Evolutionary conservation across 1,140 invertebrate species (phyloP), one percentile per base, ranked within the genome.

Genomic region (Zelostemma sp.): DNA sequence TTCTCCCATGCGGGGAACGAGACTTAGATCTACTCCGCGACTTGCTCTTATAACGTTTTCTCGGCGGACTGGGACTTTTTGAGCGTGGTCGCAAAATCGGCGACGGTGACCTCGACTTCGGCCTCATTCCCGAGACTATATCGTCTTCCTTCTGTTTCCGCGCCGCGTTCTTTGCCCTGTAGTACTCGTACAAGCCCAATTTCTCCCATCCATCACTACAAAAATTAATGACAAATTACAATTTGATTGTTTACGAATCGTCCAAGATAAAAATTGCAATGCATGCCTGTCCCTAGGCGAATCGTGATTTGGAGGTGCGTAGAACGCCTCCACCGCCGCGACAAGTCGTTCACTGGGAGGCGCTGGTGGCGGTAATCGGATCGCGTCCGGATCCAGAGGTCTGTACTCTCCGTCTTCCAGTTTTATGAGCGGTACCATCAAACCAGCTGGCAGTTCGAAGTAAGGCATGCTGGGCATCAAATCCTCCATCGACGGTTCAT

Each of bases 191-290:
- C 15, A 99, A 86, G 58, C 95, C 96, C 75, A 98, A 86, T 84
- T 97, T 97, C 81, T 99, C 97, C 97, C 97, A 99, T 35, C 97
- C 97, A 80, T 99, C 97, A 86, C 95, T 97, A 77, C 60, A 87
- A 88, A n/a, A 28, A 28, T 28, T 28, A 28, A 28, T 16, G 17
- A 47, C 40, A 6, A 50, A 47, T 43, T 6, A 2, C 15, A 46
- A 18, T 12, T 51, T n/a, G 40, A 40, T 19, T 2, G 17, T 47
- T 8, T 19, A 0, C 8, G 6, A 15, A n/a, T 28, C 41, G 35
- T 17, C 31, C n/a, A 9, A 21, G 5, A 15, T 46, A 17, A 25
- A 50, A 25, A 28, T 28, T 28, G 25, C 6, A 17, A 16, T 14
- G 80, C 86, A 87, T 85, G 97, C 95, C 93, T 95, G 84, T 99